Evolutionary conservation across 1,140 invertebrate species (phyloP).

Genomic region (Hermatobates lingyangjiaoensis): DNA sequence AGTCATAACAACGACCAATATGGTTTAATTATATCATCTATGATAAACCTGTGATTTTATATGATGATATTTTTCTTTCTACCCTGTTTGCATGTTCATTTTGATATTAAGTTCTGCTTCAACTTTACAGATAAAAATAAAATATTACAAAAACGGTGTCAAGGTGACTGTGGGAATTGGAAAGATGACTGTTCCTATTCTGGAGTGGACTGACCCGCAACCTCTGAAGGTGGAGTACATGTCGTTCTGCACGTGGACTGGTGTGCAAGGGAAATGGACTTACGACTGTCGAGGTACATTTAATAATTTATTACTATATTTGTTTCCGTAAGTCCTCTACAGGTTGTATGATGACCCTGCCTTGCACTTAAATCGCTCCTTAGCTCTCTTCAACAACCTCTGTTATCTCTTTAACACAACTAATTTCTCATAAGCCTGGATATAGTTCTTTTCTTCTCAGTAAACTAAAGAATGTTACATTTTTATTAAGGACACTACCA

Average conservation of each 20-base stretch:
- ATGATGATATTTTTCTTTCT: not conserved
- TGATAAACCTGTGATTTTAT: not conserved
- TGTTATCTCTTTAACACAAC: too few relatives aligned
- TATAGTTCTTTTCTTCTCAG: too few relatives aligned
- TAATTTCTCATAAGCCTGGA: too few relatives aligned
- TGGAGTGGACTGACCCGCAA: not conserved
- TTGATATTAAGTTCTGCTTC: not conserved
- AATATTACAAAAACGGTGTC: too few relatives aligned
- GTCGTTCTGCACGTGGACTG: slow-evolving; percentile 7
- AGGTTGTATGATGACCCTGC: too few relatives aligned
- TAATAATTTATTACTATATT: too few relatives aligned
- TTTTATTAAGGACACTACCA: too few relatives aligned
- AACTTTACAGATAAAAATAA: not conserved
- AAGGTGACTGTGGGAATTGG: not conserved
- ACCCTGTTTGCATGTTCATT: not conserved
- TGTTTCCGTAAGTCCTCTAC: too few relatives aligned
- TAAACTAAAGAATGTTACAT: too few relatives aligned
- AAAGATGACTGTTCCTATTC: not conserved
- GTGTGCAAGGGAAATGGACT: not conserved
- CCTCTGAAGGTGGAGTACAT: not conserved
- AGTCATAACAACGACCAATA: not conserved
- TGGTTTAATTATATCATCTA: not conserved
- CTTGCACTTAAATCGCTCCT: too few relatives aligned
- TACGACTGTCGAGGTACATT: slow-evolving; percentile 6
- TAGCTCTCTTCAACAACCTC: too few relatives aligned